Base-by-base conservation (phyloP, 2,113 vertebrate genomes). In the Hydropotes inermis region DNA sequence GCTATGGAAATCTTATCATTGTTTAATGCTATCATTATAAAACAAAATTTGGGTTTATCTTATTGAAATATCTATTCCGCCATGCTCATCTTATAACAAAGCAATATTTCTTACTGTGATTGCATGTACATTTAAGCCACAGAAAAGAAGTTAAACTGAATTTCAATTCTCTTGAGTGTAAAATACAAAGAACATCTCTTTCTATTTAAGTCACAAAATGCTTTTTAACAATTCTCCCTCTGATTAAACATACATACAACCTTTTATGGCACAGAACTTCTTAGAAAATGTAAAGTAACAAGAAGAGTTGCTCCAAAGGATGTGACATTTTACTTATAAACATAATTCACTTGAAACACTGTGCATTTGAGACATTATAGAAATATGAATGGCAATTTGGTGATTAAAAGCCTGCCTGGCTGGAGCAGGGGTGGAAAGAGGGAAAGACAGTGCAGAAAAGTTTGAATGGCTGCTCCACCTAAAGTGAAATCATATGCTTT, bases 401-500 rank as follows among this genome's bases (percentile, higher is more conserved):
- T 36, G 92, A 43, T 54, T 86, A 89, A 92, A 94, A 89, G 27
- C 14, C 2, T 55, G 33, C 15, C 17, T 90, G 8, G 15, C 58
- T 50, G 27, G 9, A 76, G 16, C 8, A 19, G 4, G 28, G 27
- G 36, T 17, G 13, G 1, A 27, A 15, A 8, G 33, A 30, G 28
- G n/a, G 33, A 27, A 92, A 25, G 57, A 78, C 76, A 88, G n/a
- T 27, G 15, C 61, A 39, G 43, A 79, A 94, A 87, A 25, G 27
- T 47, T 96, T 95, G 43, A 60, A 33, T 91, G 28, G 39, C 67
- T 96, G 45, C 28, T 87, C 39, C 14, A 54, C 45, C 58, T 91
- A 93, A 96, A 94, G 74, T 87, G 52, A 95, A 97, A 84, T 95
- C 95, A 79, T 57, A 88, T 87, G 94, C 57, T 83, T 96, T 91